A percentile compares a stretch with the other conserved stretches of the same genome.
These are phyloP conservation scores for Ia io DNA, from an alignment of 2,113 vertebrate species.

Conservation along the genomic window DNA sequence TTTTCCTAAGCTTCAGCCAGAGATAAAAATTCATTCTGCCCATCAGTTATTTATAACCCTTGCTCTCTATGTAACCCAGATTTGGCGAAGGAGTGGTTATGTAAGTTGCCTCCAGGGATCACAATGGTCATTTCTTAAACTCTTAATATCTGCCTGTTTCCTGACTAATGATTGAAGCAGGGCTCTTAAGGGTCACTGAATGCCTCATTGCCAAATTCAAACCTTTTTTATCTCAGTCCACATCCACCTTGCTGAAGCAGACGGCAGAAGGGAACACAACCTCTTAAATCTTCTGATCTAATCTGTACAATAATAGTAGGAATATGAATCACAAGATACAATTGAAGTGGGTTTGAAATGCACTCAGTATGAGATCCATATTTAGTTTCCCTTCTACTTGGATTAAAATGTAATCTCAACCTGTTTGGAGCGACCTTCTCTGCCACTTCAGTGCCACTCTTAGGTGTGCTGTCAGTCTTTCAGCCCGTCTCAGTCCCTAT, in stretches of 20 bases:
- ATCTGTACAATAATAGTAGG: background rate
- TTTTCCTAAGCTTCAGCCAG: conserved; percentile 23
- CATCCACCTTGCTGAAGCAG: background rate
- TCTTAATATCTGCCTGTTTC: background rate
- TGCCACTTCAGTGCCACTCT: background rate
- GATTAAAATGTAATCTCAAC: background rate
- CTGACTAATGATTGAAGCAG: background rate
- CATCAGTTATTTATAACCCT: background rate
- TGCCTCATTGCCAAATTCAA: background rate
- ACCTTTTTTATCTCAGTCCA: background rate
- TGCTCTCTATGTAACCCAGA: background rate
- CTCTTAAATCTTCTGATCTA: background rate
- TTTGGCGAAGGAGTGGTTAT: background rate
- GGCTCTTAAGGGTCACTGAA: background rate
- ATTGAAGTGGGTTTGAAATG: background rate
- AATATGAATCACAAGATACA: background rate
- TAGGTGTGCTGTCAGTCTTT: background rate
- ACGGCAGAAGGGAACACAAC: background rate
- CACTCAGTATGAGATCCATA: background rate
- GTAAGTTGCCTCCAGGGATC: background rate
- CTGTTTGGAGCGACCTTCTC: background rate
- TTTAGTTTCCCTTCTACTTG: background rate
- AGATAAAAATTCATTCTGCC: conserved; percentile 5
- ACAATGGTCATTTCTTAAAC: background rate
- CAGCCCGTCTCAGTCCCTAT: background rate